Evolutionary conservation across 2,888 invertebrate species (phyloP), one percentile per base, ranked within the genome.

Genomic region (Pherbina coryleti): DNA sequence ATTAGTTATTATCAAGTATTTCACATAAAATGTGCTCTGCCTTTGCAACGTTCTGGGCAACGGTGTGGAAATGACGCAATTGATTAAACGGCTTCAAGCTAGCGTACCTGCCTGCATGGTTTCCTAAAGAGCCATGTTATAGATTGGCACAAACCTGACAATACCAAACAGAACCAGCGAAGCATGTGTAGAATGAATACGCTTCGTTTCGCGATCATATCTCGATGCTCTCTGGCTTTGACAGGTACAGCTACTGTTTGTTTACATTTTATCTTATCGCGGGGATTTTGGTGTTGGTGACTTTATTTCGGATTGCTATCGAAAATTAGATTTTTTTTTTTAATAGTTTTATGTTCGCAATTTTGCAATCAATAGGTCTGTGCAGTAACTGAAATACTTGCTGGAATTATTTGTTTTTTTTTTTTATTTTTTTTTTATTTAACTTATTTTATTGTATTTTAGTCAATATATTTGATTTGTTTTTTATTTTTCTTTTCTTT

Each of bases 371-470:
- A 5, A 60, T 9, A 25, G 3, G 25, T 25, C 22, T 60, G 53
- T 19, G 28, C 25, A 37, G 5, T 9, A 28, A 62, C 2, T 28
- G 17, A 62, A 62, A 62, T 28, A 28, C 31, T 11, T 37, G 25
- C 17, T n/a, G n/a, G 14, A 55, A 19, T 22, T 22, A 25, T 25
- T 34, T 31, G 31, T 8, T 64, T 64, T 64, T 28, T 31, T 31
- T 64, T 62, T 62, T 34, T 17, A 28, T 34, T 64, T 34, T 64
- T 19, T 28, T 37, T 67, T 49, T 69, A 28, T 69, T 51, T n/a
- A 51, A 53, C 25, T 69, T 69, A 69, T 28, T 51, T 62, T 70
- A 51, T 70, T 53, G 25, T 64, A 74, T 60, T 74, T 74, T 44
- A 74, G 17, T 49, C n/a, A 74, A 74, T 44, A 73, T 53, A 14